These are phyloP conservation scores for Busseola fusca DNA, from an alignment of 2,888 invertebrate species.

Conservation along the genomic window DNA sequence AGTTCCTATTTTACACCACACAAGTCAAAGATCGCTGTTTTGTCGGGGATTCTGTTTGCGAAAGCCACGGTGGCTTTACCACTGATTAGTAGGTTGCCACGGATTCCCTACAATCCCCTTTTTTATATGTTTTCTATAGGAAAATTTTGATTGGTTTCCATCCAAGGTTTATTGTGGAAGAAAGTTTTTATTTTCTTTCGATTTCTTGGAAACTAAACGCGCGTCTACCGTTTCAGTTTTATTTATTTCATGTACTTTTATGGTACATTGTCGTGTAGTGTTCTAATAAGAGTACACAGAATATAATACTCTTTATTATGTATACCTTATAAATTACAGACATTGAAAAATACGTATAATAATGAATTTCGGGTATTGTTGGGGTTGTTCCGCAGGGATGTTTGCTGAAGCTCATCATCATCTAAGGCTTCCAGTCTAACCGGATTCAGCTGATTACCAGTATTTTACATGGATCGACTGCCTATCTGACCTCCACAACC, in stretches of 20 bases:
- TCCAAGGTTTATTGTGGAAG: slow-evolving; percentile 38
- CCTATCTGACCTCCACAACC: too few species aligned
- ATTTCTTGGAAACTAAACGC: slow-evolving; percentile 17
- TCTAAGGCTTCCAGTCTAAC: too few species aligned
- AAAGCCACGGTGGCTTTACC: slow-evolving; percentile 65
- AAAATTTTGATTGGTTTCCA: slow-evolving; percentile 53
- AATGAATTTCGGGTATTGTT: too few species aligned
- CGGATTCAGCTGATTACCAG: too few species aligned
- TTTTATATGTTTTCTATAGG: slow-evolving; percentile 51
- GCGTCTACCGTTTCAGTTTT: background rate
- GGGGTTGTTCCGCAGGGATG: too few species aligned
- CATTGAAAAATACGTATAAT: too few species aligned
- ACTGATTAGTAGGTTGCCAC: slow-evolving; percentile 66
- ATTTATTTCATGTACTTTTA: background rate
- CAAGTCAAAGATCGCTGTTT: slow-evolving; percentile 52
- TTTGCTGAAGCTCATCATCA: too few species aligned
- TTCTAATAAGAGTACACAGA: background rate
- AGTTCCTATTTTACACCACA: slow-evolving; percentile 23
- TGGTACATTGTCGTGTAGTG: background rate
- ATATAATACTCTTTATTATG: too few species aligned
- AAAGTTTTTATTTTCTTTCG: slow-evolving; percentile 25
- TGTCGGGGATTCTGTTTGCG: slow-evolving; percentile 54
- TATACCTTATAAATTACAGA: too few species aligned
- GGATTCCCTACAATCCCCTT: slow-evolving; percentile 45
- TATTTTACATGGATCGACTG: too few species aligned